Conservation (phyloP, 2,888 invertebrate species). For the Trachelus tabidus region DNA sequence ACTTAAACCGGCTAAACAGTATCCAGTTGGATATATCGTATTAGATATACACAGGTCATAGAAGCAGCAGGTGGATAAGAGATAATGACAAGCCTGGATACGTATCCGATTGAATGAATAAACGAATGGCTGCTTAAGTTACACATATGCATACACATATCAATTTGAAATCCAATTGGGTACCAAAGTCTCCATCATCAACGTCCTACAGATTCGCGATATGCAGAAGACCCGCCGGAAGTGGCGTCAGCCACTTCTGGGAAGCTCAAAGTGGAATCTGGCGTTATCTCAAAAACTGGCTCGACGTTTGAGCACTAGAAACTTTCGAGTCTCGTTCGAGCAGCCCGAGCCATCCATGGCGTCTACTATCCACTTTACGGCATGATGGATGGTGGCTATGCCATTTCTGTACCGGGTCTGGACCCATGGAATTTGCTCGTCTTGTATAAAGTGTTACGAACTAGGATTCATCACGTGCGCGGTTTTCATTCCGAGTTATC, state of each 20-base stretch:
- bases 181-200: not conserved
- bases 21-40: not conserved
- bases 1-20: not conserved
- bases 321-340: constrained; percentile 45
- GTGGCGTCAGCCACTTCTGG: not conserved
- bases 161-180: not conserved
- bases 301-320: constrained; percentile 17
- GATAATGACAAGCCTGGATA: not conserved
- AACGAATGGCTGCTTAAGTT: not conserved
- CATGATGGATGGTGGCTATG: constrained; percentile 48
- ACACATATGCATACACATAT: not conserved
- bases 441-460: constrained; percentile 1
- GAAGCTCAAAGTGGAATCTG: not conserved
- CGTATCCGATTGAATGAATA: not conserved
- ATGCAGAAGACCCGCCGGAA: not conserved
- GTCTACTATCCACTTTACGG: constrained; percentile 41
- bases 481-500: constrained; percentile 19
- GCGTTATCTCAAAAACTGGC: not conserved
- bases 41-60: not conserved
- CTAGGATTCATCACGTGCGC: not conserved
- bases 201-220: not conserved
- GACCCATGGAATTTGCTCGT: not conserved
- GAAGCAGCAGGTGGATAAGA: not conserved
- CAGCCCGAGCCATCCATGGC: constrained; percentile 39
- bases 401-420: not conserved